Base-by-base conservation (phyloP, 1,140 invertebrate genomes). In the Parasteatoda tepidariorum region DNA sequence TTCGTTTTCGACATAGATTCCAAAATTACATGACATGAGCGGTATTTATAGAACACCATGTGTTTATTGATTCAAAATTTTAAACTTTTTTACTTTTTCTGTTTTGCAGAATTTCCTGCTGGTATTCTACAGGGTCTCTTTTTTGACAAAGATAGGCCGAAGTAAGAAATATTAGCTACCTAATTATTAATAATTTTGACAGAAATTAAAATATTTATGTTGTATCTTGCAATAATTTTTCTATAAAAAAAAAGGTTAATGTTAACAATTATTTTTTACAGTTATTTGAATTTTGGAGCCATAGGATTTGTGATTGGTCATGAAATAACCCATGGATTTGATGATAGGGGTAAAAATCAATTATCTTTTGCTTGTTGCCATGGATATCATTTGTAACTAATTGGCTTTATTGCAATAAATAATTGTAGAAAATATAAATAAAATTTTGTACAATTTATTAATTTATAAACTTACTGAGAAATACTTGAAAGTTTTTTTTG, bases 301-400 rank as follows among this genome's bases (percentile, higher is more conserved):
- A 96, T 98, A 86, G 96, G 96, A 6, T 96, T 95, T 86, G 94
- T 97, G 4, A 96, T 98, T 88, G 96, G 95, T 0, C 96, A 97
- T 87, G 96, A 98, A 91, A 95, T 98, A 61, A 97, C 95, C 0
- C 96, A 98, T 88, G 96, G 95, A 13, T 97, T 97, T 88, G 96
- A 97, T 89, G 95, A 97, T 88, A 93, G 95, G 88, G 90, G 90
- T 88, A 66, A 78, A 11, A 31, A 28, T 2, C 15, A n/a, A n/a
- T n/a, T n/a, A n/a, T n/a, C n/a, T 55, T 68, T 2, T 18, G 2
- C 33, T 68, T 33, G 15, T 68, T 30, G n/a, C n/a, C n/a, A 18
- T 34, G 7, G 31, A 13, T 34, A 6, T 34, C 24, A n/a, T 34
- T 15, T 26, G 7, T 61, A 15, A n/a, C n/a, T n/a, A n/a, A n/a